phyloP scores from a whole-genome alignment of 2,113 vertebrate genomes.

The Sinosuthora webbiana region DNA sequence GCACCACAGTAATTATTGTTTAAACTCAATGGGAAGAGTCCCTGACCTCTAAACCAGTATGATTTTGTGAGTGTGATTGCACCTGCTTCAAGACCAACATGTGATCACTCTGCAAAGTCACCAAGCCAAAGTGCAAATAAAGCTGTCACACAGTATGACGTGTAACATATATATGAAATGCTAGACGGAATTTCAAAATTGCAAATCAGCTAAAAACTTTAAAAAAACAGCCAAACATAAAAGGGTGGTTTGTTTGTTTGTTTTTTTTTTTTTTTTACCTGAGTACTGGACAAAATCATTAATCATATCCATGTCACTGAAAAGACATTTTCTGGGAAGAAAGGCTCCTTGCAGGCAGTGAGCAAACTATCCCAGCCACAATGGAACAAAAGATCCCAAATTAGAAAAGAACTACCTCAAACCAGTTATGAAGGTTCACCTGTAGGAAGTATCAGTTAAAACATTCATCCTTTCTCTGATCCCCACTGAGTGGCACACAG shows the following conservation, averaged over 20 bases:
- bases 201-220: background rate
- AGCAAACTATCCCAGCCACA: background rate
- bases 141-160: background rate
- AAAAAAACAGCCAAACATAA: background rate
- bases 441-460: background rate
- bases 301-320: background rate
- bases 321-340: background rate
- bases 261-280: background rate
- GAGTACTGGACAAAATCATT: background rate
- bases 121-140: background rate
- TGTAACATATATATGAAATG: background rate
- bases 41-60: background rate
- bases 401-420: background rate
- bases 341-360: background rate
- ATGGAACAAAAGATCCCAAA: background rate
- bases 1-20: background rate
- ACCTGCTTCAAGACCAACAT: background rate
- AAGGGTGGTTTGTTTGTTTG: too few relatives aligned
- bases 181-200: background rate
- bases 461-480: background rate
- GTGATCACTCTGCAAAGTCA: background rate
- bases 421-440: background rate
- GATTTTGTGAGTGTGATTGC: background rate
- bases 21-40: background rate
- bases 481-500: background rate